phyloP scores from a whole-genome alignment of 2,888 invertebrate genomes.

The Reticulitermes lucifugus region DNA sequence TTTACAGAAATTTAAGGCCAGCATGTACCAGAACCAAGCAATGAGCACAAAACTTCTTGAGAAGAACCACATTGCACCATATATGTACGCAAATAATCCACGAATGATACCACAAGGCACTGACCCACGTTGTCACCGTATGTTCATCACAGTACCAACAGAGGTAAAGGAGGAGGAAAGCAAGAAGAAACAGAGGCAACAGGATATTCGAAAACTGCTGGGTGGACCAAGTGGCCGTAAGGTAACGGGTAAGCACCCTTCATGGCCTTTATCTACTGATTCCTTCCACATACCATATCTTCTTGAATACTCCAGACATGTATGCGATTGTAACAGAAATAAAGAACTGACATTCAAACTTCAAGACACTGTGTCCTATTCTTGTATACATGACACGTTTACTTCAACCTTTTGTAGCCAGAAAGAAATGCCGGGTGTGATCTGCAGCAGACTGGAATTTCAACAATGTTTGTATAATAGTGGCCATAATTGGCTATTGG shows the following conservation, averaged over 20 bases:
- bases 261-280: too few relatives aligned
- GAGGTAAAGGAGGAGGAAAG: not conserved
- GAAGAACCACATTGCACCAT: not conserved
- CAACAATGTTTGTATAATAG: too few relatives aligned
- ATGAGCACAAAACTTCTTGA: slow-evolving; percentile 26
- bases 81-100: slow-evolving; percentile 11
- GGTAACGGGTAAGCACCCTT: not conserved
- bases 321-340: too few relatives aligned
- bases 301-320: too few relatives aligned
- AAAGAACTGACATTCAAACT: too few relatives aligned
- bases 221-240: not conserved
- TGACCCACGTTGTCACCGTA: slow-evolving; percentile 27
- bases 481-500: too few relatives aligned
- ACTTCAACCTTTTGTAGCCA: too few relatives aligned
- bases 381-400: too few relatives aligned
- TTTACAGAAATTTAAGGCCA: slow-evolving; percentile 38
- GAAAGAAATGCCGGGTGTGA: too few relatives aligned
- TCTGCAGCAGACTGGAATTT: too few relatives aligned
- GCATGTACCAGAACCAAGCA: slow-evolving; percentile 31
- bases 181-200: slow-evolving; percentile 3
- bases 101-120: slow-evolving; percentile 19
- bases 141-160: slow-evolving; percentile 31
- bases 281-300: too few relatives aligned
- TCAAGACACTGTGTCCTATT: too few relatives aligned
- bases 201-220: slow-evolving; percentile 24